Evolutionary conservation across 2,888 invertebrate species (phyloP).

Genomic region (Piscicola geometra): DNA sequence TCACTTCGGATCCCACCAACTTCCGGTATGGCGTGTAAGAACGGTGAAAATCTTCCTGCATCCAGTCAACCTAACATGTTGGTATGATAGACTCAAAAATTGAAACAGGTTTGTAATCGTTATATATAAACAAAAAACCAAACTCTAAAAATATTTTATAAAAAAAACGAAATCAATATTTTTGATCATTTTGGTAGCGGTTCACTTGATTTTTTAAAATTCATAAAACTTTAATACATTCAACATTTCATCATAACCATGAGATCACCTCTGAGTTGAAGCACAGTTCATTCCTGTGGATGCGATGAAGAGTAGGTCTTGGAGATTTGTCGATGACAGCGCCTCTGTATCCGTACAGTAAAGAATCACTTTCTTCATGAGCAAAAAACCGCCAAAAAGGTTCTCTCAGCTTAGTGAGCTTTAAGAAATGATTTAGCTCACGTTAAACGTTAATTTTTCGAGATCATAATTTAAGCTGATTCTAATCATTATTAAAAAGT

Average conservation of each 20-base stretch:
- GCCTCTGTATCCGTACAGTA: slow-evolving; percentile 43
- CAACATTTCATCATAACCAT: no score
- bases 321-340: slow-evolving; percentile 39
- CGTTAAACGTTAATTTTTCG: background rate
- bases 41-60: slow-evolving; percentile 21
- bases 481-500: no score
- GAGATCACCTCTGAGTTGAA: slow-evolving; percentile 1
- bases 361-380: slow-evolving; percentile 4
- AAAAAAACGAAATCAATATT: no score
- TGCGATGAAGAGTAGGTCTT: background rate
- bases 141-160: no score
- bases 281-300: background rate
- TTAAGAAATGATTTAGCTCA: background rate
- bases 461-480: background rate
- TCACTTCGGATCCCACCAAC: slow-evolving; percentile 2
- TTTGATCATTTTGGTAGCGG: no score
- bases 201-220: no score
- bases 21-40: slow-evolving; percentile 3
- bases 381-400: slow-evolving; percentile 12
- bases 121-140: no score
- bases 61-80: slow-evolving; percentile 2
- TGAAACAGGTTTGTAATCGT: no score
- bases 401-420: background rate
- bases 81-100: no score
- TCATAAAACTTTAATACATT: no score